These are phyloP conservation scores for Nyctereutes procyonoides DNA, from an alignment of 2,113 vertebrate species.

Conservation along the genomic window DNA sequence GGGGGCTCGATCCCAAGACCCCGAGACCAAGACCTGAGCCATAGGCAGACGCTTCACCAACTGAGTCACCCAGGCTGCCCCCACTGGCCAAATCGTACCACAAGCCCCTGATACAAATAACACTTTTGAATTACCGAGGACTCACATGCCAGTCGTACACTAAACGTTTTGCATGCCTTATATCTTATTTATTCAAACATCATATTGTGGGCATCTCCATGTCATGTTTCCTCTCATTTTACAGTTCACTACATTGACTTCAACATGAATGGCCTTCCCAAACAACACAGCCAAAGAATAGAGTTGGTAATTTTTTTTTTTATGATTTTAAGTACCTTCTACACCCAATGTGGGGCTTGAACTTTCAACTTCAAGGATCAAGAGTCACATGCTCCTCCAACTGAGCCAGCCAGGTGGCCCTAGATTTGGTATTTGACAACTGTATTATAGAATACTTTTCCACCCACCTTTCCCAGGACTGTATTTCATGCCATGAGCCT, in stretches of 20 bases:
- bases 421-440: neutral
- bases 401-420: neutral
- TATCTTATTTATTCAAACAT: neutral
- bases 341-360: neutral
- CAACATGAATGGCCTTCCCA: neutral
- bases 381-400: neutral
- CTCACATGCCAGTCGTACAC: accelerated
- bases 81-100: neutral
- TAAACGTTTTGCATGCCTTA: neutral
- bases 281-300: accelerated
- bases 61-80: too few species aligned
- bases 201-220: too few species aligned
- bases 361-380: neutral
- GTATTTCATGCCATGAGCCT: too few species aligned
- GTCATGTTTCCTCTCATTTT: neutral
- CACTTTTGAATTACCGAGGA: accelerated
- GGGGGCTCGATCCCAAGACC: too few species aligned
- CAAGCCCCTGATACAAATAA: neutral
- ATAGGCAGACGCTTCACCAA: too few species aligned
- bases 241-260: neutral
- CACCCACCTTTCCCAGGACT: accelerated
- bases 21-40: too few species aligned
- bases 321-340: neutral
- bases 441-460: too few species aligned
- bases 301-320: neutral